Base-by-base conservation (phyloP, 2,113 vertebrate species). In the Protobothrops mucrosquamatus region DNA sequence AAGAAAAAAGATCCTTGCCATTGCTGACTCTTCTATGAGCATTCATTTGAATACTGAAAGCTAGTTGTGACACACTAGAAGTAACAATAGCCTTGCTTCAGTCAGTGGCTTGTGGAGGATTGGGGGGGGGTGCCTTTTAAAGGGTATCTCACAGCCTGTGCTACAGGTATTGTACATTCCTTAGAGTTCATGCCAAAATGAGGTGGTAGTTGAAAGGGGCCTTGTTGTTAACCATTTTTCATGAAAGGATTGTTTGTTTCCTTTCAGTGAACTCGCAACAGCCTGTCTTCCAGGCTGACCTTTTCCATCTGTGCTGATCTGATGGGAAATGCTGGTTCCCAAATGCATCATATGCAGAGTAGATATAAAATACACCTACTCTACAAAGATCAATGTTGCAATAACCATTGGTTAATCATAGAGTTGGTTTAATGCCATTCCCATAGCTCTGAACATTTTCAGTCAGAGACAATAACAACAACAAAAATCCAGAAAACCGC, bases 231-330 rank as follows among this genome's bases (percentile, higher is more conserved):
- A 85, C 51, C 46, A 43, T n/a, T 20, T 54, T 51, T 46, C 51
- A 55, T 89, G 56, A 90, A 92, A 92, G 74, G 48, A 22, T 24
- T 87, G 74, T 48, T 89, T 94, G 88, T 94, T 92, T 92, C 81
- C 20, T 52, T 87, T 56, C 26, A 56, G 91, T 39, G 14, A 51
- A 90, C 64, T 90, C 56, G 23, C 81, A 87, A 61, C 48, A 34
- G 1, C 26, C 29, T 2, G 23, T 64, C 5, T 90, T 69, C 48
- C 59, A 74, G 59, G 26, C 81, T 87, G 51, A 69, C 88, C 88
- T 56, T 87, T 94, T 56, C 57, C 56, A 56, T 39, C 56, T 48
- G 12, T 48, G 57, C 39, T 92, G n/a, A 81, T 87, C 23, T 61
- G 55, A 24, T 86, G 56, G 87, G 46, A 93, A 91, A 34, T 15